These are phyloP conservation scores for Naso thynnoides DNA, from an alignment of 2,797 vertebrate genomes.

Conservation along the genomic window DNA sequence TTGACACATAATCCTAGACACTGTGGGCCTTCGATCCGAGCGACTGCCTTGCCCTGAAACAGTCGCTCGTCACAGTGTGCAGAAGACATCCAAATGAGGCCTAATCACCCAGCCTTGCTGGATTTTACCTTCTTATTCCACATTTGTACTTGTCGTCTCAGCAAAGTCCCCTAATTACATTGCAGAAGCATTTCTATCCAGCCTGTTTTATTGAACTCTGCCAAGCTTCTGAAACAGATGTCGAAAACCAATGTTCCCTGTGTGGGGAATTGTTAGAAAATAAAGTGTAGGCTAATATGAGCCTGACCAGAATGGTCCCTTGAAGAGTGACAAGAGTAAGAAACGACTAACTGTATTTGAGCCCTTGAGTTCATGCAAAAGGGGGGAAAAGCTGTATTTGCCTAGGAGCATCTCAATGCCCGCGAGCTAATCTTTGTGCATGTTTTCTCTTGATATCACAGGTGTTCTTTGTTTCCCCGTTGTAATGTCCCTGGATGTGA, in stretches of 20 bases:
- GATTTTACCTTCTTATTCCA: constrained; percentile 80
- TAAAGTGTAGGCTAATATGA: constrained; percentile 50
- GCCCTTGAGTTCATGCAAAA: constrained; percentile 32
- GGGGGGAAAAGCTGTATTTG: constrained; percentile 24
- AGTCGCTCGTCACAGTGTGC: constrained; percentile 71
- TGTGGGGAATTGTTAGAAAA: constrained; percentile 30
- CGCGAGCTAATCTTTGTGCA: constrained; percentile 48
- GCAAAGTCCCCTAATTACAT: constrained; percentile 81
- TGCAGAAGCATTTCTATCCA: constrained; percentile 67
- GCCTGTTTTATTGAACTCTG: constrained; percentile 69
- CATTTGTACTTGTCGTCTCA: constrained; percentile 80
- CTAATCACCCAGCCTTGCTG: constrained; percentile 81
- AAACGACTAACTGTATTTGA: constrained; percentile 44
- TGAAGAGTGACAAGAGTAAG: constrained; percentile 39
- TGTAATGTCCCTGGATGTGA: constrained; percentile 63
- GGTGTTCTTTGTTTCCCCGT: constrained; percentile 43
- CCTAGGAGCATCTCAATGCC: constrained; percentile 36
- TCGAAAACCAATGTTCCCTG: constrained; percentile 59
- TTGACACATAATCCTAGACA: constrained; percentile 85
- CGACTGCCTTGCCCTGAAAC: constrained; percentile 68
- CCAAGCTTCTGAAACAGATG: constrained; percentile 60
- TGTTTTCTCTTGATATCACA: constrained; percentile 57
- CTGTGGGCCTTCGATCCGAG: constrained; percentile 78
- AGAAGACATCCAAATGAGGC: constrained; percentile 78
- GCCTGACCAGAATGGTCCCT: constrained; percentile 27